phyloP scores from a whole-genome alignment of 1,140 invertebrate genomes.

The Dufourea novaeangliae region DNA sequence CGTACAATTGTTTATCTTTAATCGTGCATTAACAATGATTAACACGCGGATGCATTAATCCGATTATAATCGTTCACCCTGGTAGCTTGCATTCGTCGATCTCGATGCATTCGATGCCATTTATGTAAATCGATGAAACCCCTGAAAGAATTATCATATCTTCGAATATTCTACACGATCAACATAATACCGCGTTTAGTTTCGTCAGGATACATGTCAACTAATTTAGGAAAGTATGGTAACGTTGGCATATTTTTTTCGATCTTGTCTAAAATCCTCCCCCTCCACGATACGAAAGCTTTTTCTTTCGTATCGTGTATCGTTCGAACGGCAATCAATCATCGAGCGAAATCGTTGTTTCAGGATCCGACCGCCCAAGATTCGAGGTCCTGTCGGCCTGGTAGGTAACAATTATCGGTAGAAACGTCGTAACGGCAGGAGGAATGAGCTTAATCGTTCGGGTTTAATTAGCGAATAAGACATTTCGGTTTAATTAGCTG shows the following conservation, averaged over 20 bases:
- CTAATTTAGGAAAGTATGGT: too few relatives aligned
- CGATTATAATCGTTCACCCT: too few relatives aligned
- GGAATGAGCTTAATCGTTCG: constrained; percentile 54
- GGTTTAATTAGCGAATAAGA: constrained; percentile 58
- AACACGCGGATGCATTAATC: not conserved
- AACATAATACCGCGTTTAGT: too few relatives aligned
- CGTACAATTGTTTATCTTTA: not conserved
- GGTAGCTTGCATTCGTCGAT: too few relatives aligned
- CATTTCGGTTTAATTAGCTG: constrained; percentile 54
- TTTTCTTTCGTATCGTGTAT: not conserved
- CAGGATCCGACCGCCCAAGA: constrained; percentile 40
- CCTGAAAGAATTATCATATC: too few relatives aligned
- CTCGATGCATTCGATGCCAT: too few relatives aligned
- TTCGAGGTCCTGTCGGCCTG: constrained; percentile 25
- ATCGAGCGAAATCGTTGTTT: constrained; percentile 24
- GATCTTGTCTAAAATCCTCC: not conserved
- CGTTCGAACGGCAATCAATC: constrained; percentile 16
- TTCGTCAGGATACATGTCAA: not conserved
- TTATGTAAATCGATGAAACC: too few relatives aligned
- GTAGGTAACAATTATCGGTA: constrained; percentile 61
- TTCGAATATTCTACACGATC: too few relatives aligned
- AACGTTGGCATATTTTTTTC: not conserved
- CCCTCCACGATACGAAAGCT: not conserved
- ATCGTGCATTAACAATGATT: too few relatives aligned
- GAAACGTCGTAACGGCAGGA: constrained; percentile 18